Conservation (phyloP, 92 coral and sea anemone genomes). For the Desmophyllum pertusum region DNA sequence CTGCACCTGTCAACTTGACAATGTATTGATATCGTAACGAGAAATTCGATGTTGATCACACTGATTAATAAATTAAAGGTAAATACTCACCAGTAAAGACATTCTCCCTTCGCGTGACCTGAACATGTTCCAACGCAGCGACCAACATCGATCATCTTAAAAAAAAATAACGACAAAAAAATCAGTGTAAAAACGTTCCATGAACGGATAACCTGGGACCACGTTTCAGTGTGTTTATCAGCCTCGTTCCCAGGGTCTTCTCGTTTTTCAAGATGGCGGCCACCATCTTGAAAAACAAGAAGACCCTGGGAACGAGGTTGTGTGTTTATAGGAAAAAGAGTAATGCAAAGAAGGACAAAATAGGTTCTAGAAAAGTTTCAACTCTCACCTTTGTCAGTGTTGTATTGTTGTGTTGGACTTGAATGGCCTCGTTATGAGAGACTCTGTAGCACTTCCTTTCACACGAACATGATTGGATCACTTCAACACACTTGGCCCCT, state of each 20-base stretch:
- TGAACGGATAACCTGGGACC: neutral
- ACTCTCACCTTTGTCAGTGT: constrained; percentile 40
- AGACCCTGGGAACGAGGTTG: no score
- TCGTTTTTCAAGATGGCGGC: no score
- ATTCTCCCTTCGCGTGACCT: constrained; percentile 48
- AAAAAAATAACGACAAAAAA: constrained; percentile 5
- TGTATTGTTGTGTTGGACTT: constrained; percentile 40
- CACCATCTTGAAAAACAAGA: no score
- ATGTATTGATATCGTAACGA: neutral
- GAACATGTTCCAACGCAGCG: constrained; percentile 69
- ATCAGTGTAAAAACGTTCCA: no score
- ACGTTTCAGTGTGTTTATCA: neutral
- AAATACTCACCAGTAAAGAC: constrained; percentile 69
- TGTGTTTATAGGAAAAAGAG: no score
- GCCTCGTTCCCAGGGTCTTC: no score
- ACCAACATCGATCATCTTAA: constrained; percentile 75
- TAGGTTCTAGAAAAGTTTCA: neutral
- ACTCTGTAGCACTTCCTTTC: constrained; percentile 64
- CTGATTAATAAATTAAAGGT: neutral
- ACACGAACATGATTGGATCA: constrained; percentile 70
- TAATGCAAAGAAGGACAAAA: no score
- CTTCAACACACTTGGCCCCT: constrained; percentile 72
- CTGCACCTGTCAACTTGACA: neutral
- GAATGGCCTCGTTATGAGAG: constrained; percentile 66
- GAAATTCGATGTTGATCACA: no score